Conservation (phyloP, 2,113 vertebrate genomes). For the Pollachius pollachius region DNA sequence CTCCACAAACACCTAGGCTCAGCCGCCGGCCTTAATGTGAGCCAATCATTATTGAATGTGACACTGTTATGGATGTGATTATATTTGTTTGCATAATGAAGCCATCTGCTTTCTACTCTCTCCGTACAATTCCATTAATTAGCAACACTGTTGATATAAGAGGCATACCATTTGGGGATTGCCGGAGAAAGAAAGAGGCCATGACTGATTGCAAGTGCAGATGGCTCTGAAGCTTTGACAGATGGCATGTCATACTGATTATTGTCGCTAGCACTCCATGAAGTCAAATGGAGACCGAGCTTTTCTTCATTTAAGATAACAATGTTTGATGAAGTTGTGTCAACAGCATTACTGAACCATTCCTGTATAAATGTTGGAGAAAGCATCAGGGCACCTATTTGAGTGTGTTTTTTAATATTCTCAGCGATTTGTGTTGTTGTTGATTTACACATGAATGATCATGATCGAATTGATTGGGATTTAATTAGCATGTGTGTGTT, state of each 20-base stretch:
- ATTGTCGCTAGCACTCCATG: slow-evolving; percentile 56
- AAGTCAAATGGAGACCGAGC: slow-evolving; percentile 46
- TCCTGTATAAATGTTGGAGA: neutral
- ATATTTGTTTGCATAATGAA: slow-evolving; percentile 68
- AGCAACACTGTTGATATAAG: slow-evolving; percentile 64
- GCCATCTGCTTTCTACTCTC: slow-evolving; percentile 72
- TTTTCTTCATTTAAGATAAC: slow-evolving; percentile 51
- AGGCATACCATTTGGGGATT: slow-evolving; percentile 60
- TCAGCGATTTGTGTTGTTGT: no score
- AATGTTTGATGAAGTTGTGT: slow-evolving; percentile 55
- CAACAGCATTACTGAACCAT: slow-evolving; percentile 47
- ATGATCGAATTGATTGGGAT: no score
- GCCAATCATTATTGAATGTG: slow-evolving; percentile 46
- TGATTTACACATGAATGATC: no score
- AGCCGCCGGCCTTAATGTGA: slow-evolving; percentile 40
- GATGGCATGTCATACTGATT: slow-evolving; percentile 75
- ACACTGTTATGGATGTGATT: slow-evolving; percentile 54
- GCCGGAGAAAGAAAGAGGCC: slow-evolving; percentile 38
- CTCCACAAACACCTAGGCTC: slow-evolving; percentile 20
- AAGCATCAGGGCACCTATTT: no score
- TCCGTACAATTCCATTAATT: slow-evolving; percentile 72
- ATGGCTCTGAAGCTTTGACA: slow-evolving; percentile 71
- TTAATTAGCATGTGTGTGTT: no score
- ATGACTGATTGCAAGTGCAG: slow-evolving; percentile 63
- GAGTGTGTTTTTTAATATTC: no score